A percentile compares a stretch with the other conserved stretches of the same genome.
Conservation (phyloP, 1,140 invertebrate species). For the Bradynema listronoti region DNA sequence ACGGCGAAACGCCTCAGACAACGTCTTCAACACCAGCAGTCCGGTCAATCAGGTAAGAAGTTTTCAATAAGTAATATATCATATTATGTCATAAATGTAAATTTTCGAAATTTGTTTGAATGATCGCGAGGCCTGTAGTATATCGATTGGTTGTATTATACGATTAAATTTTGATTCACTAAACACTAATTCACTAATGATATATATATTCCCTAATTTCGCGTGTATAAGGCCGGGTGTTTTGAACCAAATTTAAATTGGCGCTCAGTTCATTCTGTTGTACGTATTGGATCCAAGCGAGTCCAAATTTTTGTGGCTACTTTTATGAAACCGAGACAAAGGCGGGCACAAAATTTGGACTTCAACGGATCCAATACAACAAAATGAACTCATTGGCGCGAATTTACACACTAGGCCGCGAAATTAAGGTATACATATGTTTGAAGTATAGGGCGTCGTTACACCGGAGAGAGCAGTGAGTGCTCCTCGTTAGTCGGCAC, state of each 20-base stretch:
- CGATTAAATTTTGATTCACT: too few relatives aligned
- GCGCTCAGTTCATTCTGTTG: too few relatives aligned
- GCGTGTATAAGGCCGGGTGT: too few relatives aligned
- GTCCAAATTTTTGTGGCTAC: constrained; percentile 10
- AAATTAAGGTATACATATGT: constrained; percentile 25
- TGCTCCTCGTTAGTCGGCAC: constrained; percentile 55
- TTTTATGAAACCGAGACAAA: neutral
- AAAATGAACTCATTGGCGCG: neutral
- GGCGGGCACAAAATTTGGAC: neutral
- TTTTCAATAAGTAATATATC: constrained; percentile 10
- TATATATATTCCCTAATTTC: too few relatives aligned
- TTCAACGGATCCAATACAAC: neutral
- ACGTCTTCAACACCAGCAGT: constrained; percentile 53
- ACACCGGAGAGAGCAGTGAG: constrained; percentile 57
- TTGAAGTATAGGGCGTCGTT: constrained; percentile 50
- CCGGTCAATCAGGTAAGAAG: constrained; percentile 50
- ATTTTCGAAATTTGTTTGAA: too few relatives aligned
- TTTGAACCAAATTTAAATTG: too few relatives aligned
- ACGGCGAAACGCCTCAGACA: constrained; percentile 54
- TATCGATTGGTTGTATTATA: too few relatives aligned
- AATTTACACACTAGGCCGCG: neutral
- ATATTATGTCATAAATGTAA: too few relatives aligned
- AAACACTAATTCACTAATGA: too few relatives aligned
- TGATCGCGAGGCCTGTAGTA: too few relatives aligned
- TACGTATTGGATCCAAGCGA: too few relatives aligned